Evolutionary conservation across 2,113 vertebrate species (phyloP).

Genomic region (Ceratotherium simum): DNA sequence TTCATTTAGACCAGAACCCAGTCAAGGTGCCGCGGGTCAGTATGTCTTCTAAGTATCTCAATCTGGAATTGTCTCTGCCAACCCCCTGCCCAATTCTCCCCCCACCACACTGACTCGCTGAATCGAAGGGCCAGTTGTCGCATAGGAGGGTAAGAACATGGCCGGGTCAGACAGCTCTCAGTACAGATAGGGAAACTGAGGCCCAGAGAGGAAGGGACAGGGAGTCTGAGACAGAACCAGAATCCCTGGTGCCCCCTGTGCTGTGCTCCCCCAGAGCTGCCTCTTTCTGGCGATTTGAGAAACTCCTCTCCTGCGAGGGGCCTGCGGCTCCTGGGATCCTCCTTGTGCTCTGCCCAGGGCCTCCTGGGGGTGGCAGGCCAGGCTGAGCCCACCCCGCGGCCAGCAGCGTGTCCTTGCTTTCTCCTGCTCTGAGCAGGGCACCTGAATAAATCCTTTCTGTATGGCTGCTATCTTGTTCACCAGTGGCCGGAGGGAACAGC

Average conservation of each 20-base stretch:
- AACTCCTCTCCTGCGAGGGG: not conserved
- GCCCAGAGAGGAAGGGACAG: not conserved
- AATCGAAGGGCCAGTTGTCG: not conserved
- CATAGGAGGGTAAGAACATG: not conserved
- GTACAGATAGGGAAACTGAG: not conserved
- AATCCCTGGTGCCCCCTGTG: not conserved
- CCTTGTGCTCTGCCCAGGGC: fast-evolving
- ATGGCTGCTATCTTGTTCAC: slow-evolving; percentile 32
- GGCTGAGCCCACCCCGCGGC: not conserved
- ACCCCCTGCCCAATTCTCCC: fast-evolving
- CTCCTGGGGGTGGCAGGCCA: too few relatives aligned
- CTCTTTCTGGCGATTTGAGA: not conserved
- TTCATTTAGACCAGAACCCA: not conserved
- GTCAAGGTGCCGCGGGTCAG: not conserved
- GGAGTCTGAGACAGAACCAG: not conserved
- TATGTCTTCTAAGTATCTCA: not conserved
- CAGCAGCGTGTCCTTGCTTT: not conserved
- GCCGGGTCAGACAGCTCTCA: not conserved
- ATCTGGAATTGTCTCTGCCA: not conserved
- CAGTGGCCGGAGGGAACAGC: slow-evolving; percentile 48
- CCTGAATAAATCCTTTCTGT: slow-evolving; percentile 36
- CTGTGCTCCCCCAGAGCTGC: fast-evolving
- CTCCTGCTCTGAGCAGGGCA: slow-evolving; percentile 10
- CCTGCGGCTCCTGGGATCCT: not conserved
- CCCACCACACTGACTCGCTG: not conserved